Base-by-base conservation (phyloP, 53 echinoderm and acorn worm genomes). In the Holothuria scabra region DNA sequence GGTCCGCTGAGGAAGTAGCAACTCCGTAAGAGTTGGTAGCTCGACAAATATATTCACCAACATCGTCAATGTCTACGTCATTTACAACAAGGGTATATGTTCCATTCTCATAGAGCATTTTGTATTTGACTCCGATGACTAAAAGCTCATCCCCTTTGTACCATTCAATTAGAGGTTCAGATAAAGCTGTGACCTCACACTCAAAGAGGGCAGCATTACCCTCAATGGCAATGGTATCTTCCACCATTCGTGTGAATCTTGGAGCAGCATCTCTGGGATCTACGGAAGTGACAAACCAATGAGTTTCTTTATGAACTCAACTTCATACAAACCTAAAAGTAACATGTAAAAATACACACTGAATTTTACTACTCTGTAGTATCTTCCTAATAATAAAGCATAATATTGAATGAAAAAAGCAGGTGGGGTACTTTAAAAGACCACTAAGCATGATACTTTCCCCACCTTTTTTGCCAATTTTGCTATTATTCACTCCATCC, bases 51-150 rank as follows among this genome's bases (percentile, higher is more conserved):
- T 99, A 95, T 80, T 86, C 86, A 21, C 79, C 91, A 29, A 91
- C 86, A 26, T 99, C 97, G 72, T 99, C 99, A 79, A 99, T 85
- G 60, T 99, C 90, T 12, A 91, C 80, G 72, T 99, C 93, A 32
- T 99, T 87, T 52, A 99, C 88, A 19, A 99, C 94, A 65, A 99
- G 86, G 26, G 94, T 93, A 86, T 94, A 99, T 58, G 91, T 92
- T 46, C 93, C 92, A 71, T 99, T 93, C 24, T 99, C 99, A 56
- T 99, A 95, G 74, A 99, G 85, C 92, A 99, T 99, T 90, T 94
- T 94, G 90, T 99, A 99, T 83, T 99, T 99, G 88, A 95, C 87
- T 70, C 94, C 90, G 65, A 95, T 93, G 56, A 76, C 79, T 14
- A 99, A 72, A n/a, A 88, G 85, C 56, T 84, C 56, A 46, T 86